Conservation (phyloP, 1,140 invertebrate species). For the Brachystomella parvula region DNA sequence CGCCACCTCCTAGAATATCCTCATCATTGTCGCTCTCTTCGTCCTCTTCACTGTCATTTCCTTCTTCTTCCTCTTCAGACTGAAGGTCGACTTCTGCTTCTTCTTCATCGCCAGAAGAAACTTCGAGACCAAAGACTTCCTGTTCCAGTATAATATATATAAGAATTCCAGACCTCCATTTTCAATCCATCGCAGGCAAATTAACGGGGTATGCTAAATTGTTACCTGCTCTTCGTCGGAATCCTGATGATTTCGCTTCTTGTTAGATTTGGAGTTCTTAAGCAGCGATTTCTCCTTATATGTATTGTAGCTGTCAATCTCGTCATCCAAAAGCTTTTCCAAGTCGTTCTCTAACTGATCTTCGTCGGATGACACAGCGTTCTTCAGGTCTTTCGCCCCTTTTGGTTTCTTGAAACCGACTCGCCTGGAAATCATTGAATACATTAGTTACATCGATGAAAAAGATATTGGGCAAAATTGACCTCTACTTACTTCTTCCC, state of each 20-base stretch:
- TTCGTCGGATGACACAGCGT: too few relatives aligned
- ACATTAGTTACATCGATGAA: too few relatives aligned
- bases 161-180: not conserved
- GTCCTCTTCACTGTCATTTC: conserved; percentile 40
- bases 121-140: not conserved
- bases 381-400: too few relatives aligned
- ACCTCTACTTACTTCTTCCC: too few relatives aligned
- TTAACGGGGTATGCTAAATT: too few relatives aligned
- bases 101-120: conserved; percentile 9
- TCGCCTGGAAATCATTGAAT: too few relatives aligned
- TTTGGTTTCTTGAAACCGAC: too few relatives aligned
- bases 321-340: too few relatives aligned
- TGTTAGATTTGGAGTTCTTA: not conserved
- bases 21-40: conserved; percentile 40
- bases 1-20: conserved; percentile 57
- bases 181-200: not conserved
- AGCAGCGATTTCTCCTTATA: too few relatives aligned
- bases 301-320: too few relatives aligned
- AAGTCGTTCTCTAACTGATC: too few relatives aligned
- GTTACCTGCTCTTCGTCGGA: not conserved
- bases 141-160: not conserved
- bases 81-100: not conserved
- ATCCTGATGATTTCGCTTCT: not conserved
- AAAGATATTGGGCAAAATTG: too few relatives aligned
- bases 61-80: conserved; percentile 22